phyloP scores from a whole-genome alignment of 2,888 invertebrate species.

The Congeria kusceri region DNA sequence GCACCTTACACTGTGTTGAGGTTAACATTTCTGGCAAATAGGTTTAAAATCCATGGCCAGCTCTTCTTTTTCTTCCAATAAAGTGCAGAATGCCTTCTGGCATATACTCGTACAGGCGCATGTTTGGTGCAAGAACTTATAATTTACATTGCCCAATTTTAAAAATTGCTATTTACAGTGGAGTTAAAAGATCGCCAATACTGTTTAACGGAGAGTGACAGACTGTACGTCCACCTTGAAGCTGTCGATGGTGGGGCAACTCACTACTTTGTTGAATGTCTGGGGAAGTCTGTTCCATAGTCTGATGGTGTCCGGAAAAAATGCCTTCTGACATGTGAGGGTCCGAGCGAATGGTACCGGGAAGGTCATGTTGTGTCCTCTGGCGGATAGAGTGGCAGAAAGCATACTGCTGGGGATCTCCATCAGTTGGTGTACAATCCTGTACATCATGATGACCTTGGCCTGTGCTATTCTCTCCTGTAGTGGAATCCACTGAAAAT shows the following conservation, averaged over 20 bases:
- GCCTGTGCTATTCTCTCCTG: constrained; percentile 10
- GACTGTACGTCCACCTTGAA: constrained; percentile 15
- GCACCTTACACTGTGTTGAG: no score
- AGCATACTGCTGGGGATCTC: constrained; percentile 12
- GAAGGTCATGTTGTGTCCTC: constrained; percentile 17
- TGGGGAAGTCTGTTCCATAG: constrained; percentile 8
- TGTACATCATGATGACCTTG: constrained; percentile 9
- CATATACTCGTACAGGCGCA: neutral
- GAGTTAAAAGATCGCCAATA: neutral
- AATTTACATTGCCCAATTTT: neutral
- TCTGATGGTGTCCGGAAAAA: constrained; percentile 30
- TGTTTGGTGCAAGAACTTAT: neutral
- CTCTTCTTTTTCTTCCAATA: constrained; percentile 2
- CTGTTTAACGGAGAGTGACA: neutral
- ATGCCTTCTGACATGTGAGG: constrained; percentile 16
- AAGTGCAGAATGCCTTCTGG: neutral
- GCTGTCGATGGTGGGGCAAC: constrained; percentile 20
- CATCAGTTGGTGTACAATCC: neutral
- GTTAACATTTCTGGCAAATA: no score
- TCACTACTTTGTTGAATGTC: constrained; percentile 24
- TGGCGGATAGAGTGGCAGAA: constrained; percentile 7
- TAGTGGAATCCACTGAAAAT: neutral
- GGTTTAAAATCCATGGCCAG: no score
- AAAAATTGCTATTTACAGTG: constrained; percentile 1
- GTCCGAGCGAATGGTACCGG: constrained; percentile 28